A percentile compares a stretch with the other conserved stretches of the same genome.
These are phyloP conservation scores for Lasius fuliginosus DNA, from an alignment of 2,888 invertebrate species.

Conservation along the genomic window DNA sequence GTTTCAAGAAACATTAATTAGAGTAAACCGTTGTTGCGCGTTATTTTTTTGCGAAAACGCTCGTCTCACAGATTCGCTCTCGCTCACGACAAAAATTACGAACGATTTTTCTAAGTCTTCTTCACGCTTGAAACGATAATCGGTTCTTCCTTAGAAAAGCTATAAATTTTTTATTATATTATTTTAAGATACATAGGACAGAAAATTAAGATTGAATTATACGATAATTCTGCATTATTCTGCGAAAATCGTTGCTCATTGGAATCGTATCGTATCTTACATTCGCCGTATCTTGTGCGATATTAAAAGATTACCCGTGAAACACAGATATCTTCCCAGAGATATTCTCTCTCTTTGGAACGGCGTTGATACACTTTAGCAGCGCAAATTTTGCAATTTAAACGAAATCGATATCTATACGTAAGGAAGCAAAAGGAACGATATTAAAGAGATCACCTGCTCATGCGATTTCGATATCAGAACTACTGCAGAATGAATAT, in stretches of 20 bases:
- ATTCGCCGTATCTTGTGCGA: slow-evolving; percentile 56
- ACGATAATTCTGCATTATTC: not conserved
- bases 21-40: not conserved
- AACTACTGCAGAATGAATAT: slow-evolving; percentile 11
- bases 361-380: not conserved
- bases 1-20: slow-evolving; percentile 37
- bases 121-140: not conserved
- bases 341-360: slow-evolving; percentile 4
- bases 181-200: not conserved
- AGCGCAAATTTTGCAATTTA: slow-evolving; percentile 21
- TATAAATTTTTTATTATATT: not conserved
- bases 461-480: not conserved
- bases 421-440: not conserved
- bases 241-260: slow-evolving; percentile 5
- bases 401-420: not conserved
- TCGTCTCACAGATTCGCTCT: not conserved
- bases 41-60: slow-evolving; percentile 4
- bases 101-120: not conserved
- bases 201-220: not conserved
- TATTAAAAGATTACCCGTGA: slow-evolving; percentile 52
- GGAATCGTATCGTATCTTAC: slow-evolving; percentile 35
- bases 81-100: not conserved
- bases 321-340: not conserved
- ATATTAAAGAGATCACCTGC: not conserved
- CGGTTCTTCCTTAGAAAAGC: not conserved